phyloP scores from a whole-genome alignment of 2,888 invertebrate genomes.

The Linhomoeus sp. region DNA sequence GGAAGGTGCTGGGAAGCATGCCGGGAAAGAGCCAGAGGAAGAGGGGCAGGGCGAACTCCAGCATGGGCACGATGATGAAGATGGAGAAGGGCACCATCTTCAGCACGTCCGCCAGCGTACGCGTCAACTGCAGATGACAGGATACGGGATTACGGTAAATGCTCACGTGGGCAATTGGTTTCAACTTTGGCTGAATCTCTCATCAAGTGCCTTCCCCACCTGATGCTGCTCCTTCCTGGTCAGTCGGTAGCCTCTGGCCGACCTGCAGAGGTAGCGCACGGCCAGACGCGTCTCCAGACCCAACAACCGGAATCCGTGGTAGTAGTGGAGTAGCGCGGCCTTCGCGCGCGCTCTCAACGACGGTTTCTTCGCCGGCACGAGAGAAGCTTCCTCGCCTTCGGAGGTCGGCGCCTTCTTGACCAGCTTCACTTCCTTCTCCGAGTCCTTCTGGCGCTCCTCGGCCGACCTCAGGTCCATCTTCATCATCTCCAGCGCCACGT shows the following conservation, averaged over 20 bases:
- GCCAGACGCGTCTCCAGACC: slow-evolving; percentile 73
- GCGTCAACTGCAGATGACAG: slow-evolving; percentile 58
- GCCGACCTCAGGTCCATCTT: not conserved
- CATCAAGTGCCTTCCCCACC: no score
- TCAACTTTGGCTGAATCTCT: no score
- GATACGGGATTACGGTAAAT: no score
- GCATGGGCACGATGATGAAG: slow-evolving; percentile 85
- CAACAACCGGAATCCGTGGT: slow-evolving; percentile 77
- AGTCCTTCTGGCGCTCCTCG: not conserved
- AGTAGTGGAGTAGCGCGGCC: slow-evolving; percentile 67
- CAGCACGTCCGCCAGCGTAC: slow-evolving; percentile 64
- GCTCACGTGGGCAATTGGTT: no score
- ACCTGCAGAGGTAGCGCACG: slow-evolving; percentile 48
- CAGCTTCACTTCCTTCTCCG: no score
- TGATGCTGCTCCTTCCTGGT: slow-evolving; percentile 68
- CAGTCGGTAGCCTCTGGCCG: slow-evolving; percentile 56
- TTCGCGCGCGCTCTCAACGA: slow-evolving; percentile 38
- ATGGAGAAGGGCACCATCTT: slow-evolving; percentile 91
- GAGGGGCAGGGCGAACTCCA: slow-evolving; percentile 80
- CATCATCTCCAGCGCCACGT: not conserved
- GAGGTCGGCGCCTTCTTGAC: no score
- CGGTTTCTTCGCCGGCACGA: slow-evolving; percentile 20
- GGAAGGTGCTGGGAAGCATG: slow-evolving; percentile 92
- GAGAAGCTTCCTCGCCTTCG: slow-evolving; percentile 56
- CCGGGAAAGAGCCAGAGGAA: slow-evolving; percentile 84